Percentiles rank a stretch among this genome's conserved stretches.
Conservation (phyloP, 2,888 invertebrate species). For the Drosophila siamana region DNA sequence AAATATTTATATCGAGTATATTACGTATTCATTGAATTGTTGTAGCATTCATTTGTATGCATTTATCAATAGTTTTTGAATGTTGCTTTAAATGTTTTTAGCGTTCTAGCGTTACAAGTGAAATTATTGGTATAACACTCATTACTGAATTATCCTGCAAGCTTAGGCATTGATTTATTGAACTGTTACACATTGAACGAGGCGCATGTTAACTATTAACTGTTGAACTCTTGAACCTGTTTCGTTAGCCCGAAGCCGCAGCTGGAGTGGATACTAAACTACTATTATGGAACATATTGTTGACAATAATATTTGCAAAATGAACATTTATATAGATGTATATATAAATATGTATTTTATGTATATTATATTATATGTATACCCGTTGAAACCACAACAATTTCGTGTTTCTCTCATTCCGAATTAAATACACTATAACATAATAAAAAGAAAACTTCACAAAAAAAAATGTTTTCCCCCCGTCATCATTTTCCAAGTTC, state of each 20-base stretch:
- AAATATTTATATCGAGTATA: slow-evolving; percentile 3
- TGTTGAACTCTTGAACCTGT: neutral
- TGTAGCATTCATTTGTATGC: slow-evolving; percentile 55
- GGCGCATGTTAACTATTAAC: slow-evolving; percentile 18
- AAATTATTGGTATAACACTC: neutral
- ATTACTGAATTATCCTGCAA: slow-evolving; percentile 10
- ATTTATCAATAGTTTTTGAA: slow-evolving; percentile 57
- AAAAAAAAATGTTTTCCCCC: neutral
- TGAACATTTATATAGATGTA: slow-evolving; percentile 48
- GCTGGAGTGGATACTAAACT: slow-evolving; percentile 47
- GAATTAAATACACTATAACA: slow-evolving; percentile 33
- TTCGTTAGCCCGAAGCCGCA: slow-evolving; percentile 65
- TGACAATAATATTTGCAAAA: slow-evolving; percentile 77
- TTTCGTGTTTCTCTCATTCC: slow-evolving; percentile 36
- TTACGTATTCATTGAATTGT: slow-evolving; percentile 23
- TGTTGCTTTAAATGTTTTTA: slow-evolving; percentile 71
- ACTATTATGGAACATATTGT: slow-evolving; percentile 73
- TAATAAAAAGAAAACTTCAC: slow-evolving; percentile 25
- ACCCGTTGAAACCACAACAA: slow-evolving; percentile 50
- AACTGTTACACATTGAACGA: slow-evolving; percentile 69
- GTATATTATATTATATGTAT: slow-evolving; percentile 48
- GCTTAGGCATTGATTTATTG: slow-evolving; percentile 46
- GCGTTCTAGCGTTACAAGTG: slow-evolving; percentile 8
- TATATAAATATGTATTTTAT: slow-evolving; percentile 49
- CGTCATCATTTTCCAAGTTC: neutral